Base-by-base conservation (phyloP, 2,888 invertebrate genomes). In the Aethes cnicana region DNA sequence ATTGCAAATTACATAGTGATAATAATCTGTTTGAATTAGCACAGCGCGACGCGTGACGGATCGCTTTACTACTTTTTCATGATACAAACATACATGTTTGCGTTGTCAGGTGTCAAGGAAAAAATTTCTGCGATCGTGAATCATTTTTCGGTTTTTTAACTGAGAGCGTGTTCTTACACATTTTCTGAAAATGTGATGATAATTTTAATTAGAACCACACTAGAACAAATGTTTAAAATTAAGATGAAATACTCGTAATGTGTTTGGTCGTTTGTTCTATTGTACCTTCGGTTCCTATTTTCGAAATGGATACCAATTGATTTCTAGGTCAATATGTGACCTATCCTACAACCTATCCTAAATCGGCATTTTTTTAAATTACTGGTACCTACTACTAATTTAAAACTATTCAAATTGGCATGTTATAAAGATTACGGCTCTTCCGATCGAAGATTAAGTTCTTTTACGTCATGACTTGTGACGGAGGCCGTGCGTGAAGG, bases 11-110 rank as follows among this genome's bases (percentile, higher is more conserved):
- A 43, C 28, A 36, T 49, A 57, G 54, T 57, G 56, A 54, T 54
- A 39, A 55, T 55, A 56, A 58, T 54, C 47, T 30, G 9, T 43
- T 54, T 42, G 36, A 18, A 58, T 55, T 49, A 9, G 33, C 33
- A 54, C 39, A 56, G 36, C n/a, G 14, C 28, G 30, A 12, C 41
- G 36, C 39, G 39, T 46, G 39, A 48, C 36, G 43, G 48, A 44
- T 54, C 7, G 39, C 25, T 46, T 52, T 39, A 52, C 50, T 28
- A 14, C 25, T 37, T 39, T 16, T 35, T 25, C 17, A 32, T 33
- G 39, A 49, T 52, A 35, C 33, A n/a, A n/a, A n/a, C n/a, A n/a
- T 21, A 26, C 28, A 23, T 52, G 39, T 52, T 46, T 39, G 26
- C 26, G 14, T 12, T 33, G 33, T 30, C 50, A 23, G 3, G 11